These are phyloP conservation scores for Apis mellifera DNA, from an alignment of 1,140 invertebrate genomes.

Conservation along the genomic window DNA sequence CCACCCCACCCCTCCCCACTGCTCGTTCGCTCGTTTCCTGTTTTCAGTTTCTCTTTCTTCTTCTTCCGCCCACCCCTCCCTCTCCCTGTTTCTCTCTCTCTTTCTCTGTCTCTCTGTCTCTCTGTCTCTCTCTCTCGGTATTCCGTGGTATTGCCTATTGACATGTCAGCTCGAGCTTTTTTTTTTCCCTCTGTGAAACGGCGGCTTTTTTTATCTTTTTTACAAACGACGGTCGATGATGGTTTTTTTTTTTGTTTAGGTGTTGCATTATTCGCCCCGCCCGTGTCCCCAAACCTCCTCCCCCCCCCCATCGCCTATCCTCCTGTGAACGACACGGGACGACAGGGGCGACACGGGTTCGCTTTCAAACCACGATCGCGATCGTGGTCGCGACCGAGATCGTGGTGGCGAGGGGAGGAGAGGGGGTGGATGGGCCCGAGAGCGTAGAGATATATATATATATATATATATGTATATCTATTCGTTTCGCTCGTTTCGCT, in stretches of 20 bases:
- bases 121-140: conserved; percentile 12
- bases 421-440: no score
- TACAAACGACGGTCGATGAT: not conserved
- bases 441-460: no score
- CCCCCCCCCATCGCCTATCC: no score
- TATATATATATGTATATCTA: not conserved
- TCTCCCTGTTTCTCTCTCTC: not conserved
- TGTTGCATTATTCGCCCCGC: conserved; percentile 22
- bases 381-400: not conserved
- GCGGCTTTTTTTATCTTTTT: not conserved
- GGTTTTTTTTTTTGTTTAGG: not conserved
- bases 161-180: conserved; percentile 36
- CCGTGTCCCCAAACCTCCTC: not conserved
- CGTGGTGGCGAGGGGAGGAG: not conserved
- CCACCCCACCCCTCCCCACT: no score
- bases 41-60: not conserved
- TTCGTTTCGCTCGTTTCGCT: not conserved
- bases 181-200: conserved; percentile 16
- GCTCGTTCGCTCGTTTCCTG: not conserved
- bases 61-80: not conserved
- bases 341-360: not conserved
- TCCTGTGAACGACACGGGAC: not conserved
- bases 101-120: not conserved
- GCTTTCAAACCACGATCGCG: conserved; percentile 2
- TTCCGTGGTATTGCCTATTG: conserved; percentile 40